Evolutionary conservation across 2,113 vertebrate species (phyloP).

Genomic region (Alaudala cheleensis): DNA sequence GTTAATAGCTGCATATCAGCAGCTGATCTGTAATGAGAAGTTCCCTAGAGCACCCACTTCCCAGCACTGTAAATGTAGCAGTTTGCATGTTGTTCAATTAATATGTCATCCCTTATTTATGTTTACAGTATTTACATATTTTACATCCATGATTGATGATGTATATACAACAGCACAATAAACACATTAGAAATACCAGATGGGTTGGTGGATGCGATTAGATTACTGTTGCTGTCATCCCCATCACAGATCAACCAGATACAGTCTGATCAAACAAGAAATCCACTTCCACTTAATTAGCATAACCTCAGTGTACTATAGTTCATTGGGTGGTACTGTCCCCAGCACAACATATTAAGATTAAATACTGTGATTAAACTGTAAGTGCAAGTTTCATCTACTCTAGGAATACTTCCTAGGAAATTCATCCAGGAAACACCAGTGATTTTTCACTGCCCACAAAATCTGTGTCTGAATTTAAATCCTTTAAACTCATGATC

Average conservation of each 20-base stretch:
- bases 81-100: constrained; percentile 48
- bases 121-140: constrained; percentile 7
- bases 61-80: not conserved
- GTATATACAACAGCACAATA: constrained; percentile 17
- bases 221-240: not conserved
- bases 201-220: constrained; percentile 24
- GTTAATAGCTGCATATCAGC: not conserved
- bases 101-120: constrained; percentile 41
- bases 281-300: constrained; percentile 37
- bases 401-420: not conserved
- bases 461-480: not conserved
- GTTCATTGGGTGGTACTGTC: not conserved
- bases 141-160: constrained; percentile 41
- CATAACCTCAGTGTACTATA: not conserved
- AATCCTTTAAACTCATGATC: not conserved
- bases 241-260: constrained; percentile 8
- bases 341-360: not conserved
- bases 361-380: not conserved
- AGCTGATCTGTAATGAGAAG: constrained; percentile 39
- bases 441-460: not conserved
- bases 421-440: not conserved
- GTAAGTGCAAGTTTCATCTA: not conserved
- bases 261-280: constrained; percentile 35
- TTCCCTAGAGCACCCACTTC: constrained; percentile 5
- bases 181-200: constrained; percentile 27